Conservation (phyloP, 2,888 invertebrate species). For the Callyntrura sp. region DNA sequence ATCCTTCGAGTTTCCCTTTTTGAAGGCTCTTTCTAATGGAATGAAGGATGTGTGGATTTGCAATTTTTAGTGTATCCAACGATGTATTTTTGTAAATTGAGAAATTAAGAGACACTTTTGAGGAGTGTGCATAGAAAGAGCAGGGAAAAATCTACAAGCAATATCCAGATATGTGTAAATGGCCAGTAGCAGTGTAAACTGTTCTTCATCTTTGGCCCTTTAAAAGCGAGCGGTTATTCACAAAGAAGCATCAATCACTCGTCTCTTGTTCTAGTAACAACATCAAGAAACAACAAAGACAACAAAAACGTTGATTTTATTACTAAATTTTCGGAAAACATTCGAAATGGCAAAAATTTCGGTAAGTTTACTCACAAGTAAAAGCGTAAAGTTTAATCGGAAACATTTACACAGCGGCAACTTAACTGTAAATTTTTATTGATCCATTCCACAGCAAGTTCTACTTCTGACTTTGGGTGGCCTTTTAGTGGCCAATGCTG, state of each 20-base stretch:
- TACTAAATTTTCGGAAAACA: background rate
- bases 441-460: slow-evolving; percentile 37
- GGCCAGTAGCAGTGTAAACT: background rate
- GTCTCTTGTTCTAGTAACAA: slow-evolving; percentile 31
- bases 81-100: background rate
- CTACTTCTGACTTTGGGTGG: slow-evolving; percentile 49
- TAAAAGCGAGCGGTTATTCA: slow-evolving; percentile 45
- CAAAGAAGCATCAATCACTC: slow-evolving; percentile 37
- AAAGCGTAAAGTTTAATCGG: background rate
- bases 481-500: slow-evolving; percentile 51
- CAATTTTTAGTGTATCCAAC: background rate
- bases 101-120: slow-evolving; percentile 1
- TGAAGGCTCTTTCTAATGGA: slow-evolving; percentile 24
- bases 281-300: background rate
- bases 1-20: slow-evolving; percentile 39
- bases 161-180: background rate
- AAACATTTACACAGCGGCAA: too few relatives aligned
- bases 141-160: background rate
- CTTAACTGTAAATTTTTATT: background rate
- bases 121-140: background rate
- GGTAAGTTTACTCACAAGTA: slow-evolving; percentile 47
- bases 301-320: background rate
- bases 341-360: slow-evolving; percentile 58
- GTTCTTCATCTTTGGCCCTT: background rate
- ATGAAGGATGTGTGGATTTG: background rate